phyloP scores from a whole-genome alignment of 1,140 invertebrate species.

The Brachionus koreanus region DNA sequence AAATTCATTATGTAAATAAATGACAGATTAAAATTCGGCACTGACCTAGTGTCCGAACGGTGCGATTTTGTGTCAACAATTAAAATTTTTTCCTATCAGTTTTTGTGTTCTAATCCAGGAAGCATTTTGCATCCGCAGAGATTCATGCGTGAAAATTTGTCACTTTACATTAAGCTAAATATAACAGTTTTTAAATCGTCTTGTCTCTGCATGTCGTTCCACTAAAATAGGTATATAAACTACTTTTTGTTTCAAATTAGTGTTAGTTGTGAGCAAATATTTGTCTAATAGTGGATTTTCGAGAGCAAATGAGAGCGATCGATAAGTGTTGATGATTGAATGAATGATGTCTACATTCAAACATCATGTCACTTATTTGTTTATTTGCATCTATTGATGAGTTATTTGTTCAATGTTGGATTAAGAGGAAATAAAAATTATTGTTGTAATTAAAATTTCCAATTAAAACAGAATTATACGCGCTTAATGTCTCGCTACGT shows the following conservation, averaged over 20 bases:
- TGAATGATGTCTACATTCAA: neutral
- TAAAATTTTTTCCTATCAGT: neutral
- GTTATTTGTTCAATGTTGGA: conserved; percentile 28
- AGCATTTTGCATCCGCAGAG: neutral
- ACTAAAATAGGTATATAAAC: neutral
- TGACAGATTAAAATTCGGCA: too few species aligned
- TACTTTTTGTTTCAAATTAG: neutral
- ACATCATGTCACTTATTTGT: conserved; percentile 30
- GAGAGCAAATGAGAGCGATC: neutral
- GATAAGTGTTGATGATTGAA: neutral
- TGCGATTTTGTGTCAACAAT: neutral
- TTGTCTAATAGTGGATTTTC: neutral
- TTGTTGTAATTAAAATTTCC: conserved; percentile 15
- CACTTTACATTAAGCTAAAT: neutral
- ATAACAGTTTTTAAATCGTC: neutral
- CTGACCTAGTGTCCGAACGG: too few species aligned
- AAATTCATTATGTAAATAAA: too few species aligned
- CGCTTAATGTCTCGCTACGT: neutral
- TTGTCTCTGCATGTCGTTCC: neutral
- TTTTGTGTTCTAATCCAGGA: neutral
- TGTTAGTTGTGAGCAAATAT: neutral
- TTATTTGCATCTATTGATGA: neutral
- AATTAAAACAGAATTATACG: conserved; percentile 34
- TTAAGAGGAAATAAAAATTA: neutral
- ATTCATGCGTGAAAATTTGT: neutral